Conservation (phyloP, 2,888 invertebrate genomes). For the Desoria tigrina region DNA sequence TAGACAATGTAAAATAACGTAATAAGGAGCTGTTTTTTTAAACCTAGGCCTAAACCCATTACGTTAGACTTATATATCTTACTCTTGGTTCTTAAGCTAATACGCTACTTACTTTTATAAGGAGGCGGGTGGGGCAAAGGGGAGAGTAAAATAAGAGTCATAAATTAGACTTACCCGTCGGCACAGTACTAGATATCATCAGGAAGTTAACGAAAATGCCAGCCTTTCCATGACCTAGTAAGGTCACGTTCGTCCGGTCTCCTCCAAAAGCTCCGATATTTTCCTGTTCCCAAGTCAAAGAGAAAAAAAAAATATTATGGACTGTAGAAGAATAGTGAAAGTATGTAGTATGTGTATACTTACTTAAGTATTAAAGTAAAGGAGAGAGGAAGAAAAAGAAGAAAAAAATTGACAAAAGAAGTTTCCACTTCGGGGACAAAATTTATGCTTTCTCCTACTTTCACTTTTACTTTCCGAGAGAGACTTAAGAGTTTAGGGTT, state of each 20-base stretch:
- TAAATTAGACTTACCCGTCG: slow-evolving; percentile 52
- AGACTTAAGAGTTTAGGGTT: neutral
- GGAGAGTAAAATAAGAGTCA: slow-evolving; percentile 21
- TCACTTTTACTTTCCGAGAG: neutral
- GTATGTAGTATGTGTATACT: no score
- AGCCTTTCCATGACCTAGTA: slow-evolving; percentile 53
- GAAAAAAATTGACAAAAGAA: slow-evolving; percentile 31
- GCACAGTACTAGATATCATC: slow-evolving; percentile 53
- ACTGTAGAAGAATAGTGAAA: no score
- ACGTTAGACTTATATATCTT: no score
- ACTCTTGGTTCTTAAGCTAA: no score
- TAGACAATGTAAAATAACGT: no score
- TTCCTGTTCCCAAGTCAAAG: slow-evolving; percentile 42
- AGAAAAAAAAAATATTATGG: slow-evolving; percentile 1
- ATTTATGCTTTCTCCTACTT: slow-evolving; percentile 24
- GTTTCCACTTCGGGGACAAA: slow-evolving; percentile 21
- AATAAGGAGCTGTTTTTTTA: no score
- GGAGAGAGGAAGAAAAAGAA: slow-evolving; percentile 10
- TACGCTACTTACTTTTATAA: no score
- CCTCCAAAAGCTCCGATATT: slow-evolving; percentile 51
- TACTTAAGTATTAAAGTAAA: neutral
- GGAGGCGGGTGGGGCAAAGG: neutral
- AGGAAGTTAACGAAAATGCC: slow-evolving; percentile 53
- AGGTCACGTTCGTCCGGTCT: slow-evolving; percentile 50
- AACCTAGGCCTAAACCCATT: no score